Base-by-base conservation (phyloP, 2,888 invertebrate species). In the Entomobrya multifasciata region DNA sequence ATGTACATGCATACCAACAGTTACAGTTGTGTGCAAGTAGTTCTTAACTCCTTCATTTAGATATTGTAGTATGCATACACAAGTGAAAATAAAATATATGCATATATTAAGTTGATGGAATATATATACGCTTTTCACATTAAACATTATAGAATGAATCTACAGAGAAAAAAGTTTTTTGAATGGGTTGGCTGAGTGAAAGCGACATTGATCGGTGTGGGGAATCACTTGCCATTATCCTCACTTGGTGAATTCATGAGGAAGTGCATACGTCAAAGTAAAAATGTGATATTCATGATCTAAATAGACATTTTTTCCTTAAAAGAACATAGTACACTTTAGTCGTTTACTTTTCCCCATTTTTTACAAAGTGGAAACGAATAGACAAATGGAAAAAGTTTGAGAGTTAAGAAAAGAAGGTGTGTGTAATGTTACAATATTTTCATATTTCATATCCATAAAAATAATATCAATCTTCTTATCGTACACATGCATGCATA, bases 141-240 rank as follows among this genome's bases (percentile, higher is more conserved):
- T n/a, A n/a, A n/a, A n/a, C n/a, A n/a, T n/a, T n/a, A n/a, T n/a
- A n/a, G n/a, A n/a, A n/a, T n/a, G n/a, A n/a, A n/a, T n/a, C n/a
- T n/a, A n/a, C n/a, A n/a, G n/a, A n/a, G n/a, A n/a, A n/a, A n/a
- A 44, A 57, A 70, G 25, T 22, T 20, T 62, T 60, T 65, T 76
- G 83, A 76, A 83, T 76, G 55, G 49, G 36, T 74, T 57, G 47
- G 20, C 25, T 82, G 70, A 84, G 70, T 84, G 84, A 84, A 84
- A 78, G 84, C 72, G 84, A 84, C 84, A 77, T 70, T 72, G 83
- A 83, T 83, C 76, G 72, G 82, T 82, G 62, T 60, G 72, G 70
- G 60, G 62, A 60, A 62, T 82, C 82, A 72, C 36, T 17, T 67
- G 20, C 65, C 52, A 82, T 82, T 82, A 83, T 83, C 55, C 74